phyloP scores from a whole-genome alignment of 2,797 vertebrate genomes.

The Phoeniculus purpureus region DNA sequence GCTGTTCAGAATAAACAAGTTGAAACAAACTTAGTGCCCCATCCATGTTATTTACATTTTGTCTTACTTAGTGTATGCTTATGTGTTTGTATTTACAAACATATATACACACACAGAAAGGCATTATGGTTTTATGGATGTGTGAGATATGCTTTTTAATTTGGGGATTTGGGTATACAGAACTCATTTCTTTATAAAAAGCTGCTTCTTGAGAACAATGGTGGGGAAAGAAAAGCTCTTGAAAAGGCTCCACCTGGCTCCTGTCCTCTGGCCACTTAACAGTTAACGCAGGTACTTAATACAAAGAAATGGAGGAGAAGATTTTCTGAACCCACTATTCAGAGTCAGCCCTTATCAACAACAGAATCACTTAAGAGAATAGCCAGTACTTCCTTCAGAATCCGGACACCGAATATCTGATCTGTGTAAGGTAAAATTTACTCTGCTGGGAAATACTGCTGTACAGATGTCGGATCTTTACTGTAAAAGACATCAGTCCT shows the following conservation, averaged over 20 bases:
- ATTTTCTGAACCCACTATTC: background rate
- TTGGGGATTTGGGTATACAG: background rate
- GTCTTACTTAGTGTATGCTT: background rate
- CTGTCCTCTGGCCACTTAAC: fast-evolving
- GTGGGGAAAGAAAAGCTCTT: background rate
- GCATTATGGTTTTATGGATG: background rate
- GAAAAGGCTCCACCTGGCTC: background rate
- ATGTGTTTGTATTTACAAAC: background rate
- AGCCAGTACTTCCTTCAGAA: background rate
- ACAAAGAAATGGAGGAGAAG: background rate
- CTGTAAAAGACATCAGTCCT: background rate
- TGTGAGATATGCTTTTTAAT: background rate
- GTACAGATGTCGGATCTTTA: background rate
- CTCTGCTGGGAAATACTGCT: background rate
- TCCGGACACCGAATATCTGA: background rate
- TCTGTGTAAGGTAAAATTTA: background rate
- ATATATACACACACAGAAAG: background rate
- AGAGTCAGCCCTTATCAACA: background rate
- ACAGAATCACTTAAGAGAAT: background rate
- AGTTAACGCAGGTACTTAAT: background rate
- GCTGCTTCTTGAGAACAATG: background rate
- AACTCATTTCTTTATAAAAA: background rate
- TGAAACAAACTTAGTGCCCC: background rate
- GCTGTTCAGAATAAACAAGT: background rate
- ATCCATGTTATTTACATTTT: background rate